A percentile compares a stretch with the other conserved stretches of the same genome.
Evolutionary conservation across 2,113 vertebrate genomes (phyloP).

Genomic region (Tyto alba): DNA sequence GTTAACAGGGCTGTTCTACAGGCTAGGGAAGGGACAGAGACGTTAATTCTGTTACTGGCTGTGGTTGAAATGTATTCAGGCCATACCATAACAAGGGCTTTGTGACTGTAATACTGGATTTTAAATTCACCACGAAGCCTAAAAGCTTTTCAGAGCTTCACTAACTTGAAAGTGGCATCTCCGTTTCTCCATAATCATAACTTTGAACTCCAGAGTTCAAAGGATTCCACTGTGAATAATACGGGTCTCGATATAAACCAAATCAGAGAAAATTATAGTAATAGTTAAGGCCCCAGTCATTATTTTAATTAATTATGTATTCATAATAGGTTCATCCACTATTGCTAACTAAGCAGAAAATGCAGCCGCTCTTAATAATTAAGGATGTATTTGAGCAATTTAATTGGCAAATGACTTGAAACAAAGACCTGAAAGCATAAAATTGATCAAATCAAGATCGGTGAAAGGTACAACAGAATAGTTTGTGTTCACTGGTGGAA

Average conservation of each 20-base stretch:
- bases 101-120: background rate
- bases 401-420: conserved; percentile 28
- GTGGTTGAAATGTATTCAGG: background rate
- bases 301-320: background rate
- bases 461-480: background rate
- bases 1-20: background rate
- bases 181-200: background rate
- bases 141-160: background rate
- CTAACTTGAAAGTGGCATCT: background rate
- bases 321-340: background rate
- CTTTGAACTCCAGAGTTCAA: background rate
- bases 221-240: background rate
- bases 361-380: conserved; percentile 4
- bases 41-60: background rate
- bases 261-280: background rate
- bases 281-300: background rate
- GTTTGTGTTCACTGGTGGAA: conserved; percentile 14
- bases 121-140: background rate
- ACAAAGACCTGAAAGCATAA: conserved; percentile 2
- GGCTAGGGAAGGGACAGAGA: background rate
- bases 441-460: background rate
- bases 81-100: background rate
- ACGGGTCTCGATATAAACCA: background rate
- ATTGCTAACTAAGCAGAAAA: conserved; percentile 30
- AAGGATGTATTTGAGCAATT: conserved; percentile 5